These are phyloP conservation scores for Carpatolechia fugitivella DNA, from an alignment of 2,888 invertebrate species.

Conservation along the genomic window DNA sequence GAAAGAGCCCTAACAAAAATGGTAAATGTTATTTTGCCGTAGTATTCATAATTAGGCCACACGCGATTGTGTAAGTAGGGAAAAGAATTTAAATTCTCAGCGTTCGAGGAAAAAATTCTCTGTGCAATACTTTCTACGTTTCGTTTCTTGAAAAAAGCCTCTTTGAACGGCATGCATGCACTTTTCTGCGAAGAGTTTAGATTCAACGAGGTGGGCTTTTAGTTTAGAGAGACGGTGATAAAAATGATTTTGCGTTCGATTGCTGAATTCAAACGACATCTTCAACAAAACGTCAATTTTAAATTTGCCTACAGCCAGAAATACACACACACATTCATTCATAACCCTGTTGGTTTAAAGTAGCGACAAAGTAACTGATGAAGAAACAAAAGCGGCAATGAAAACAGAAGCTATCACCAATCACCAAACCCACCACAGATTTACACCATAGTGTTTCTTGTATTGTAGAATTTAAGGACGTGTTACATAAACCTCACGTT, in stretches of 20 bases:
- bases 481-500: constrained; percentile 66
- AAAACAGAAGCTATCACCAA: neutral
- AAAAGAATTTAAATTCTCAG: constrained; percentile 70
- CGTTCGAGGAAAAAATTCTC: constrained; percentile 67
- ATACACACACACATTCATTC: too few species aligned
- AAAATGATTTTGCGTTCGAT: neutral
- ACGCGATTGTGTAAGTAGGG: constrained; percentile 68
- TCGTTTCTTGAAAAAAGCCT: constrained; percentile 62
- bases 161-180: constrained; percentile 65
- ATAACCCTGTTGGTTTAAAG: too few species aligned
- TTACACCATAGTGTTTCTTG: neutral
- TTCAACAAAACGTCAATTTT: too few species aligned
- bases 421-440: neutral
- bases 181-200: constrained; percentile 61
- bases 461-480: constrained; percentile 60
- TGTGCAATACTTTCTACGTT: constrained; percentile 65
- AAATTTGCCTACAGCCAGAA: too few species aligned
- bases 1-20: constrained; percentile 31
- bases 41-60: constrained; percentile 76
- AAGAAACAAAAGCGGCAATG: neutral
- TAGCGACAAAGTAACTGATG: too few species aligned
- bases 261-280: neutral
- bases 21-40: constrained; percentile 44
- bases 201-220: constrained; percentile 33
- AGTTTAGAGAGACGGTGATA: neutral